These are phyloP conservation scores for Diadegma fenestrale DNA, from an alignment of 2,888 invertebrate genomes.

Conservation along the genomic window DNA sequence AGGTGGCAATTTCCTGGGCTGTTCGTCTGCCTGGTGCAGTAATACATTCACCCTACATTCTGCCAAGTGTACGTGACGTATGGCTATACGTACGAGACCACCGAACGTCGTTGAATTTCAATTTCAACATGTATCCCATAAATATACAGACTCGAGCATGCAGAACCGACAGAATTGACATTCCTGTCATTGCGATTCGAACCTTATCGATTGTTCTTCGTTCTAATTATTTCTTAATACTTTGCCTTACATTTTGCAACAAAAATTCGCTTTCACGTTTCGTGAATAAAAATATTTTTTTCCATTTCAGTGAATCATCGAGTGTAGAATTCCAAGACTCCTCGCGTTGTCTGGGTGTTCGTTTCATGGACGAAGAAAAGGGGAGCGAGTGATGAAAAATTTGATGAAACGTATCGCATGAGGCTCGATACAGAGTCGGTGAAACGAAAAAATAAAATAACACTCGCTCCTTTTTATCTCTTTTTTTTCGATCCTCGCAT, in stretches of 20 bases:
- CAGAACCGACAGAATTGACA: not conserved
- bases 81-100: constrained; percentile 38
- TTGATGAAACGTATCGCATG: not conserved
- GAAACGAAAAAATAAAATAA: not conserved
- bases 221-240: not conserved
- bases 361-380: not conserved
- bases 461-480: not conserved
- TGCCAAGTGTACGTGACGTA: constrained; percentile 56
- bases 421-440: not conserved
- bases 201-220: not conserved
- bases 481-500: not conserved
- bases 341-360: not conserved
- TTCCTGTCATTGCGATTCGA: not conserved
- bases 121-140: constrained; percentile 10
- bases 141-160: not conserved
- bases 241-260: not conserved
- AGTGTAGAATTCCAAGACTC: not conserved
- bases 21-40: constrained; percentile 34
- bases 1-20: constrained; percentile 63
- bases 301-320: too few relatives aligned
- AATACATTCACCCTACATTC: constrained; percentile 60
- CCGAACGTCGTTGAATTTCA: constrained; percentile 43
- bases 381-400: constrained; percentile 27
- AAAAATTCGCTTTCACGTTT: not conserved
- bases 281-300: not conserved